Base-by-base conservation (phyloP, 92 coral and sea anemone genomes). In the Nematostella vectensis region DNA sequence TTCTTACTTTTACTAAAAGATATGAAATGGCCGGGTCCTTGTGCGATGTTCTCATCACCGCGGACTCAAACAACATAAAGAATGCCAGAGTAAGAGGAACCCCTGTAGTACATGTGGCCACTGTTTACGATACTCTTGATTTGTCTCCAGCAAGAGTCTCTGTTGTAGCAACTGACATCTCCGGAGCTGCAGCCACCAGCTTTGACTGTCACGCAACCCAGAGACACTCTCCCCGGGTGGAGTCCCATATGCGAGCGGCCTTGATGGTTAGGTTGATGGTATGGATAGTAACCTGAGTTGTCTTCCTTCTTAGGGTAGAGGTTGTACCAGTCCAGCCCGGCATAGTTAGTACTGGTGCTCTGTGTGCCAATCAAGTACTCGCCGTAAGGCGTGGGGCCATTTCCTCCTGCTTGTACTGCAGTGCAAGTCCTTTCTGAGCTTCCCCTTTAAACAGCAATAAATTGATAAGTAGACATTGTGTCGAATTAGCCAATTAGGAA, bases 261-360 rank as follows among this genome's bases (percentile, higher is more conserved):
- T 2, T 31, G 55, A 2, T 20, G 20, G 19, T 43, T 64, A 3
- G n/a, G 48, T 4, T 29, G 25, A 15, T 48, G 3, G 71, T 71
- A 62, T 8, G 49, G 42, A 63, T 72, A 55, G 78, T 72, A 72
- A 55, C 78, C 78, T 55, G 72, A 47, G 11, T 48, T 72, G 65
- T 72, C 65, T 52, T 72, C 65, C 62, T 72, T 72, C 56, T 63
- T 64, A 19, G 79, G 72, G 62, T n/a, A n/a, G n/a, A n/a, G n/a
- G n/a, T n/a, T n/a, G n/a, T n/a, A n/a, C n/a, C n/a, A n/a, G n/a
- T n/a, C 62, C 54, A 2, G 62, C 42, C 11, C 38, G 47, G 72
- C 30, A 48, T 61, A 42, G 16, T 1, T 17, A 13, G 25, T 1
- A 27, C 48, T 37, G 19, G 4, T 25, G 29, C 19, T 25, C 23